Percentiles rank a stretch among this genome's conserved stretches.
These are phyloP conservation scores for Pachyrhynchus sulphureomaculatus DNA, from an alignment of 1,140 invertebrate species.

Conservation along the genomic window DNA sequence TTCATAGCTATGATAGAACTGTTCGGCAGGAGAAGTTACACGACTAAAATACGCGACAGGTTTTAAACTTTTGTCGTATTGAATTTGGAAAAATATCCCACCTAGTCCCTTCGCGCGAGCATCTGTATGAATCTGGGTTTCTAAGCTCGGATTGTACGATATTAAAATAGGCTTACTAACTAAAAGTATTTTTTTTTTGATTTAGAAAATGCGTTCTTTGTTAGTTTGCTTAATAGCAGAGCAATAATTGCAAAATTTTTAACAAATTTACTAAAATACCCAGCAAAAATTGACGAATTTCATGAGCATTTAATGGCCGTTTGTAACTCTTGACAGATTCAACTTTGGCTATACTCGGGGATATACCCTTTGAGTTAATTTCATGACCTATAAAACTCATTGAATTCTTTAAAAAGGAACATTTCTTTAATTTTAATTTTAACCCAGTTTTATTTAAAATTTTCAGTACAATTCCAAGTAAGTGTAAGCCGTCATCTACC, in stretches of 20 bases:
- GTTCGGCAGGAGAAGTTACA: conserved; percentile 10
- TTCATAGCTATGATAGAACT: conserved; percentile 14
- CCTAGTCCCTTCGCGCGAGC: conserved; percentile 42
- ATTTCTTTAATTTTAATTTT: not conserved
- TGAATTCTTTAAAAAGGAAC: not conserved
- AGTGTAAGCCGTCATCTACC: no score
- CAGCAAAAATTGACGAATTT: not conserved
- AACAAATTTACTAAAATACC: no score
- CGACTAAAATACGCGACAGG: conserved; percentile 30
- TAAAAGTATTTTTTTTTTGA: conserved; percentile 1
- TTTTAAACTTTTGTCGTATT: conserved; percentile 27
- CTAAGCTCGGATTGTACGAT: not conserved
- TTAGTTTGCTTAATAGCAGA: not conserved
- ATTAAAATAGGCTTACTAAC: not conserved
- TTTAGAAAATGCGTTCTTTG: not conserved
- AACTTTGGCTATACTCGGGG: not conserved
- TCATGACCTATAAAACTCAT: conserved; percentile 12
- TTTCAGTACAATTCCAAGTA: not conserved
- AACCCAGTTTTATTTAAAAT: not conserved
- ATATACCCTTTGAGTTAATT: conserved; percentile 3
- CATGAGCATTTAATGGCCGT: not conserved
- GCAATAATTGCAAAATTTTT: not conserved
- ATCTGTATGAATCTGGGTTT: conserved; percentile 47
- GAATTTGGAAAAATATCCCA: conserved; percentile 42
- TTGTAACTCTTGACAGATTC: not conserved